Evolutionary conservation across 2,113 vertebrate genomes (phyloP).

Genomic region (Poecilia latipinna): DNA sequence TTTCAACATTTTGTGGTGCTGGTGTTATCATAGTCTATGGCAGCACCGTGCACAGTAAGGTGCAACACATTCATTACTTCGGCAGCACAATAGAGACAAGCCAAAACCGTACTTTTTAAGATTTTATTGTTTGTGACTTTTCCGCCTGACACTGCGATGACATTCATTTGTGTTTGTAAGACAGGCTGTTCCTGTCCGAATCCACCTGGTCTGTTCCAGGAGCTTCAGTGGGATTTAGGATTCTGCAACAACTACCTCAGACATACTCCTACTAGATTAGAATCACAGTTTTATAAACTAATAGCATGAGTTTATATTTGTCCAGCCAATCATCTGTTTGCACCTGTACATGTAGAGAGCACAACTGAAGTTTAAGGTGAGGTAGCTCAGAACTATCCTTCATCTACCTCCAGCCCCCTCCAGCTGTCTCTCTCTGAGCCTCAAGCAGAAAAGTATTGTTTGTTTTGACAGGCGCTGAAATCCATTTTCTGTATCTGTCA

Average conservation of each 20-base stretch:
- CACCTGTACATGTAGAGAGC: constrained; percentile 9
- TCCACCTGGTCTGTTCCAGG: background rate
- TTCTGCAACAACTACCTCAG: background rate
- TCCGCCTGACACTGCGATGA: no score
- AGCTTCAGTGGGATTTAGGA: background rate
- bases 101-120: no score
- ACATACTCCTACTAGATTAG: background rate
- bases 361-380: constrained; percentile 17
- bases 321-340: background rate
- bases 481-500: constrained; percentile 60
- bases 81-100: no score
- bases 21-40: no score
- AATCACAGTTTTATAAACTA: no score
- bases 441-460: constrained; percentile 42
- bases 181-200: background rate
- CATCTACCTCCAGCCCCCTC: constrained; percentile 44
- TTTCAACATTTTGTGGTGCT: no score
- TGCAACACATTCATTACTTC: no score
- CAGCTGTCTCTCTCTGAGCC: constrained; percentile 29
- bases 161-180: background rate
- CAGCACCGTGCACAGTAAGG: no score
- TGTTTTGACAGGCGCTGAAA: constrained; percentile 67
- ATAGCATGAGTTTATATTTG: constrained; percentile 7
- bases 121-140: no score
- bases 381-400: constrained; percentile 20